A percentile compares a stretch with the other conserved stretches of the same genome.
Conservation (phyloP, 2,888 invertebrate species). For the Xestobium rufovillosum region DNA sequence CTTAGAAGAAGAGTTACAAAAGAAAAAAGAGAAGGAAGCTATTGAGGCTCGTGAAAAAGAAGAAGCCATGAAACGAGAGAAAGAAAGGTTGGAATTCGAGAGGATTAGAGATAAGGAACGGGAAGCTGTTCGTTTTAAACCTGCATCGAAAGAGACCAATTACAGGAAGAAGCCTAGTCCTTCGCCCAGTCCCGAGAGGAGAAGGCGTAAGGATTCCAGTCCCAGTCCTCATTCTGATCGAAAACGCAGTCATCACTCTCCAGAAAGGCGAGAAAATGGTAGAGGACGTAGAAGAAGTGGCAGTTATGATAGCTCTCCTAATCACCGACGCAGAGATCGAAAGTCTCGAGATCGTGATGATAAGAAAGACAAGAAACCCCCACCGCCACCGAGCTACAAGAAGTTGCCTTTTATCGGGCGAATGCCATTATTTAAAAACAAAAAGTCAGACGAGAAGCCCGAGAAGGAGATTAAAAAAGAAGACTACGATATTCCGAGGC, state of each 20-base stretch:
- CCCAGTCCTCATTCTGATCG: slow-evolving; percentile 26
- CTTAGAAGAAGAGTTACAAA: slow-evolving; percentile 34
- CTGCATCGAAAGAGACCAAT: too few species aligned
- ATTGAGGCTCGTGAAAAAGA: slow-evolving; percentile 33
- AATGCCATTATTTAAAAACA: slow-evolving; percentile 70
- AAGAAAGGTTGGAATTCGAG: slow-evolving; percentile 37
- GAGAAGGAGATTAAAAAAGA: slow-evolving; percentile 50
- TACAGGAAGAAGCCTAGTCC: slow-evolving; percentile 29
- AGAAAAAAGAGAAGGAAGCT: slow-evolving; percentile 38
- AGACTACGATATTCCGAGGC: slow-evolving; percentile 39
- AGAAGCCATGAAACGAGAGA: slow-evolving; percentile 31
- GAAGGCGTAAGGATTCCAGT: too few species aligned
- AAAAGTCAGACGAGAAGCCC: slow-evolving; percentile 41
- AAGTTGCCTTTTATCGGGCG: slow-evolving; percentile 80
- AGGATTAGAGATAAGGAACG: slow-evolving; percentile 36
- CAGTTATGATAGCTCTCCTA: too few species aligned
- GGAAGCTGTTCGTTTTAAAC: too few species aligned
- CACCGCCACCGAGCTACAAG: slow-evolving; percentile 48
- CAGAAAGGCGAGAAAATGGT: slow-evolving; percentile 37
- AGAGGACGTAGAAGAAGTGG: slow-evolving; percentile 29
- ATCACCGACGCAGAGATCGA: too few species aligned
- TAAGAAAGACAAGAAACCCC: slow-evolving; percentile 32
- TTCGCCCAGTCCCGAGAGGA: slow-evolving; percentile 27
- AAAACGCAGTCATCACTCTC: too few species aligned
- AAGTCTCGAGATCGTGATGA: slow-evolving; percentile 10